Percentiles rank a stretch among this genome's conserved stretches.
Conservation (phyloP, 2,888 invertebrate genomes). For the Drosophila infuscata region DNA sequence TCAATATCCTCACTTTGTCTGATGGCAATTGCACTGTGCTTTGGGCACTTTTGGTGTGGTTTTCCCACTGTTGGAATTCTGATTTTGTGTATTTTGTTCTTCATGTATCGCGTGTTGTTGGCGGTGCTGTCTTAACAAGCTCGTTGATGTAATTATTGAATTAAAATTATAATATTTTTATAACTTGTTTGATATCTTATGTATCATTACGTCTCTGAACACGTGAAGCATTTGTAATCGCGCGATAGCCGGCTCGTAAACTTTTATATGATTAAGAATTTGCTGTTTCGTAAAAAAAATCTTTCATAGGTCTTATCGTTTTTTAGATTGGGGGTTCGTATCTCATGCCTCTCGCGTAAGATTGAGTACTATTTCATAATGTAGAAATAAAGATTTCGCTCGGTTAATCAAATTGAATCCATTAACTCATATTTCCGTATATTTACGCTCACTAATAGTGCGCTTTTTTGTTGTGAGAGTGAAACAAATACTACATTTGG, state of each 20-base stretch:
- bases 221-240: not conserved
- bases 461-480: not conserved
- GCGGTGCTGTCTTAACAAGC: constrained; percentile 74
- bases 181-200: not conserved
- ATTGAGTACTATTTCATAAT: not conserved
- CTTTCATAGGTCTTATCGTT: not conserved
- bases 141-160: constrained; percentile 8
- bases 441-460: not conserved
- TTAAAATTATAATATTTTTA: constrained; percentile 17
- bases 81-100: constrained; percentile 61
- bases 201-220: not conserved
- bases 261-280: not conserved
- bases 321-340: not conserved
- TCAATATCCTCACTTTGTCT: constrained; percentile 74
- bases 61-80: constrained; percentile 77
- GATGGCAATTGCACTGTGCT: constrained; percentile 64
- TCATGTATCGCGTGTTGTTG: constrained; percentile 75
- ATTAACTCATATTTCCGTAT: not conserved
- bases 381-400: not conserved
- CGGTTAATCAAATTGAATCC: not conserved
- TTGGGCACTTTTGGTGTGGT: constrained; percentile 78
- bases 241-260: not conserved
- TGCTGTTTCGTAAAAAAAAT: constrained; percentile 6
- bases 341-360: not conserved
- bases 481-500: not conserved